Evolutionary conservation across 2,797 vertebrate genomes (phyloP).

Genomic region (Triplophysa bombifrons): DNA sequence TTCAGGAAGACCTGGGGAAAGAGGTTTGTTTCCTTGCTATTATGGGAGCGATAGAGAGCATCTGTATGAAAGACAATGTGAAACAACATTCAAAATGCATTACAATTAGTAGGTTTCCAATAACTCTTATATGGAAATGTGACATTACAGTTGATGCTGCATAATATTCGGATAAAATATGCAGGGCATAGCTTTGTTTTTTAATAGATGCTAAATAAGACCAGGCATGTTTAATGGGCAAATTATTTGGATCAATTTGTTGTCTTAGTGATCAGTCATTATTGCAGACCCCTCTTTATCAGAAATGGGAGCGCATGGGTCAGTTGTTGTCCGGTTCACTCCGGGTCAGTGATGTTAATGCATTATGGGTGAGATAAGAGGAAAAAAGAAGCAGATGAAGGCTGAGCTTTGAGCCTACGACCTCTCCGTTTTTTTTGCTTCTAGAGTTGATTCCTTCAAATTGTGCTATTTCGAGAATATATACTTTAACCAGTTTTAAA

Average conservation of each 20-base stretch:
- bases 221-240: too few species aligned
- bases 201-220: neutral
- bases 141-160: neutral
- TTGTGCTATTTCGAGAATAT: slow-evolving; percentile 46
- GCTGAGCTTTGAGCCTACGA: neutral
- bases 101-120: neutral
- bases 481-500: slow-evolving; percentile 66
- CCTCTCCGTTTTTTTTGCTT: slow-evolving; percentile 26
- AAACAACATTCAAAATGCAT: neutral
- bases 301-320: neutral
- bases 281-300: neutral
- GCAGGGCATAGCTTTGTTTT: too few species aligned
- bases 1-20: slow-evolving; percentile 91
- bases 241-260: neutral
- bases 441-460: slow-evolving; percentile 41
- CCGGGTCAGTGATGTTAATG: slow-evolving; percentile 24
- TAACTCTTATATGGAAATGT: neutral
- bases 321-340: neutral
- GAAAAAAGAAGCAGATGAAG: neutral
- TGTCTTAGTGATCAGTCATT: neutral
- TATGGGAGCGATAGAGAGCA: neutral
- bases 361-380: slow-evolving; percentile 12
- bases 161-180: neutral
- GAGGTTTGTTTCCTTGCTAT: slow-evolving; percentile 74
- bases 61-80: neutral